These are phyloP conservation scores for Microcebus tavaratra DNA, from an alignment of 2,113 vertebrate genomes.

Conservation along the genomic window DNA sequence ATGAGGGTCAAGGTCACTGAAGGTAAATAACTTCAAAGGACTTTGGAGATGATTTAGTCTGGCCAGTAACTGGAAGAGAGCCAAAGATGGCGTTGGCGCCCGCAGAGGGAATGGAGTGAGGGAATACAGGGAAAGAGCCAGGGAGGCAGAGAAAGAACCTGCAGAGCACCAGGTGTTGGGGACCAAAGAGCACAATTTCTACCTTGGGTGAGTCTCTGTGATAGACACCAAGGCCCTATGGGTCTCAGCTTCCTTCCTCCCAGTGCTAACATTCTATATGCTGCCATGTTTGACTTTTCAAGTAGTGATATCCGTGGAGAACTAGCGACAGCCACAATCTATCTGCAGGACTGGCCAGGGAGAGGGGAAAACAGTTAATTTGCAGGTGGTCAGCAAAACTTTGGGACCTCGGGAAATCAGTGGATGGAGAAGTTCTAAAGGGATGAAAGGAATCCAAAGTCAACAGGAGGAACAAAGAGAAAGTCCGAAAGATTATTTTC, in stretches of 20 bases:
- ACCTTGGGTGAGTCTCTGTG: neutral
- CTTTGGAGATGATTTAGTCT: neutral
- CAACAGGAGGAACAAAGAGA: neutral
- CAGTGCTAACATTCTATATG: neutral
- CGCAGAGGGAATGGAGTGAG: fast-evolving
- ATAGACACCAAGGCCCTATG: neutral
- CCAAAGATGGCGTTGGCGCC: neutral
- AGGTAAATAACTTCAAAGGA: neutral
- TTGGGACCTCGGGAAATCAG: neutral
- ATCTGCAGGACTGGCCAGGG: neutral
- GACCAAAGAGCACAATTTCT: neutral
- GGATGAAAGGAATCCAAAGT: neutral
- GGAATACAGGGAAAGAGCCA: neutral
- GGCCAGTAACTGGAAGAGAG: neutral
- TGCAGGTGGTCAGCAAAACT: neutral
- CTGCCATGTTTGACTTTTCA: neutral
- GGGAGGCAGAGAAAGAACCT: neutral
- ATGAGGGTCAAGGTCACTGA: neutral
- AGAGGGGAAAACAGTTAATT: neutral
- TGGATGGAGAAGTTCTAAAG: neutral
- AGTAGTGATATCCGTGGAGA: neutral
- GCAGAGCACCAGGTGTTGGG: neutral
- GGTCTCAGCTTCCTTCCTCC: neutral
- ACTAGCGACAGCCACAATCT: neutral
- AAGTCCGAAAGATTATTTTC: neutral